Percentiles rank a stretch among this genome's conserved stretches.
Evolutionary conservation across 2,113 vertebrate species (phyloP).

Genomic region (Aegotheles bennettii): DNA sequence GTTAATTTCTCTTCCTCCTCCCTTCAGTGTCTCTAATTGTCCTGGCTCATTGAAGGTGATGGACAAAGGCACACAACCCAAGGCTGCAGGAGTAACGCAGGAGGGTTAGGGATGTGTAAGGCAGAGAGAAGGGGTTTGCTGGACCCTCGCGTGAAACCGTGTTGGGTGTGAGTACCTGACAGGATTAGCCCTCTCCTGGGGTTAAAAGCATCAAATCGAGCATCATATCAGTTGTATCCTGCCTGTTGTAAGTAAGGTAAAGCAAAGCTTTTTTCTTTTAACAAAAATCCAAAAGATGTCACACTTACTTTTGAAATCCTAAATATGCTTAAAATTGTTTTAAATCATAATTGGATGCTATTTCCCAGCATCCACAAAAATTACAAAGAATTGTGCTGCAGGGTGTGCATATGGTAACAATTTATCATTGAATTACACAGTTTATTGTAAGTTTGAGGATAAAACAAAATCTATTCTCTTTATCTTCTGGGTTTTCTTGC

Average conservation of each 20-base stretch:
- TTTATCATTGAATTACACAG: not conserved
- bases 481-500: not conserved
- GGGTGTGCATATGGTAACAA: not conserved
- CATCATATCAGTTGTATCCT: not conserved
- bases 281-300: not conserved
- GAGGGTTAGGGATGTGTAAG: not conserved
- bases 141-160: not conserved
- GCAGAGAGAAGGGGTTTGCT: not conserved
- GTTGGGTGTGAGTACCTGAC: not conserved
- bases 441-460: not conserved
- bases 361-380: not conserved
- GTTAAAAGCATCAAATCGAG: not conserved
- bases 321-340: not conserved
- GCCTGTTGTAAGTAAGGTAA: not conserved
- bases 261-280: not conserved
- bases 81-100: not conserved
- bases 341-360: constrained; percentile 1
- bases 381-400: not conserved
- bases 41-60: not conserved
- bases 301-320: not conserved
- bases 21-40: not conserved
- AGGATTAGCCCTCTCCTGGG: not conserved
- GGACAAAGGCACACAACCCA: not conserved
- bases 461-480: not conserved
- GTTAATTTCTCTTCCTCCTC: not conserved